Base-by-base conservation (phyloP, 2,888 invertebrate species). In the Drosophila monieri region DNA sequence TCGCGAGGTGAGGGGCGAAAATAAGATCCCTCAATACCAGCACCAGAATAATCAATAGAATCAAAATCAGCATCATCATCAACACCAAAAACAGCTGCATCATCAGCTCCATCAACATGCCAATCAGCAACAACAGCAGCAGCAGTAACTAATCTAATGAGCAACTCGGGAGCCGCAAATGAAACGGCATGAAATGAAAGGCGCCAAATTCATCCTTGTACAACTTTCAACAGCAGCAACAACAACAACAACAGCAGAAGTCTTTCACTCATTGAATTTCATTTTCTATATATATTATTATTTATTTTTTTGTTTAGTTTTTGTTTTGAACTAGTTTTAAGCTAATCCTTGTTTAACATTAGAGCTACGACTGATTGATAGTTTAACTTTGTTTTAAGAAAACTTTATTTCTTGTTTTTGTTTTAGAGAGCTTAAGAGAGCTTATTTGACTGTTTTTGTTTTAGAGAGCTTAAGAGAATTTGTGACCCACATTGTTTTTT, bases 201-300 rank as follows among this genome's bases (percentile, higher is more conserved):
- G n/a, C n/a, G n/a, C n/a, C n/a, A n/a, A n/a, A n/a, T 15, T 68
- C 69, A 14, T 73, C 75, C 0, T 61, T 76, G 70, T 83, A 77
- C 68, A 77, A 75, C 56, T 85, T 75, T 51, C 78, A 71, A 25
- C 76, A 79, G 59, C 78, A 85, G 27, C 77, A 81, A 39, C 80
- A 71, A 6, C 72, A 53, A 6, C 54, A 66, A 35, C 73, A 74
- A 8, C 72, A 76, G 5, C 70, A 72, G 1, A 35, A 35, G 39
- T 72, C 65, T 68, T n/a, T 84, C 46, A 66, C 43, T n/a, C 14
- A 65, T 55, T 74, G 70, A 78, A 80, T 76, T 49, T 69, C 18
- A 66, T 57, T 68, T 69, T 48, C 23, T 39, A 32, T 49, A 37
- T 46, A 48, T 39, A 49, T 15, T 41, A 49, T 15, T 41, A n/a